Evolutionary conservation across 2,797 vertebrate genomes (phyloP).

Genomic region (Dermochelys coriacea): DNA sequence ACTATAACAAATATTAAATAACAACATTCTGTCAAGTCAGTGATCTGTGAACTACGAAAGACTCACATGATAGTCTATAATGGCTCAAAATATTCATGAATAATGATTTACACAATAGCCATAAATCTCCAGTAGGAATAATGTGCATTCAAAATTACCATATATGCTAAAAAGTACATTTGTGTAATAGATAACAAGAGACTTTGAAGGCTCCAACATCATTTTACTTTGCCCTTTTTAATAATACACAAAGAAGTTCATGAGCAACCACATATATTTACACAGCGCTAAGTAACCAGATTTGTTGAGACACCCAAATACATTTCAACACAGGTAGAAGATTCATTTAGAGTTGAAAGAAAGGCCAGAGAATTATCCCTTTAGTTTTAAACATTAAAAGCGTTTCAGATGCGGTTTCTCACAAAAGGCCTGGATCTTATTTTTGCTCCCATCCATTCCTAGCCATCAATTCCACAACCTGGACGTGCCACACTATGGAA

Average conservation of each 20-base stretch:
- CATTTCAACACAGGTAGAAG: not conserved
- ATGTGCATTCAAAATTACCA: not conserved
- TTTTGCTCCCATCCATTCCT: conserved; percentile 15
- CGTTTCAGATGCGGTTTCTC: not conserved
- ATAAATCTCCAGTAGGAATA: conserved; percentile 14
- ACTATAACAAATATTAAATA: conserved; percentile 69
- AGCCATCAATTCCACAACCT: not conserved
- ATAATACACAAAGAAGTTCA: not conserved
- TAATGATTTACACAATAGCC: not conserved
- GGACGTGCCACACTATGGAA: fast-evolving
- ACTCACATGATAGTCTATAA: conserved; percentile 36
- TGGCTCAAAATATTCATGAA: conserved; percentile 25
- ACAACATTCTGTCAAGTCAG: conserved; percentile 66
- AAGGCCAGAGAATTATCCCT: not conserved
- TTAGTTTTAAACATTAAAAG: not conserved
- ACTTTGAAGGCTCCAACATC: not conserved
- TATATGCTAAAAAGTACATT: not conserved
- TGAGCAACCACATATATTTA: not conserved
- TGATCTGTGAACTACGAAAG: conserved; percentile 58
- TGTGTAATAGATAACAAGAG: not conserved
- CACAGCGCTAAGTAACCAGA: not conserved
- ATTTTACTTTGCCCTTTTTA: not conserved
- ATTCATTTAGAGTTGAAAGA: not conserved
- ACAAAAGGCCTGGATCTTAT: not conserved
- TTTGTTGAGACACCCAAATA: not conserved